These are phyloP conservation scores for Ephydatia muelleri DNA, from an alignment of 37 sponge, comb jelly and placozoan species.

Conservation along the genomic window DNA sequence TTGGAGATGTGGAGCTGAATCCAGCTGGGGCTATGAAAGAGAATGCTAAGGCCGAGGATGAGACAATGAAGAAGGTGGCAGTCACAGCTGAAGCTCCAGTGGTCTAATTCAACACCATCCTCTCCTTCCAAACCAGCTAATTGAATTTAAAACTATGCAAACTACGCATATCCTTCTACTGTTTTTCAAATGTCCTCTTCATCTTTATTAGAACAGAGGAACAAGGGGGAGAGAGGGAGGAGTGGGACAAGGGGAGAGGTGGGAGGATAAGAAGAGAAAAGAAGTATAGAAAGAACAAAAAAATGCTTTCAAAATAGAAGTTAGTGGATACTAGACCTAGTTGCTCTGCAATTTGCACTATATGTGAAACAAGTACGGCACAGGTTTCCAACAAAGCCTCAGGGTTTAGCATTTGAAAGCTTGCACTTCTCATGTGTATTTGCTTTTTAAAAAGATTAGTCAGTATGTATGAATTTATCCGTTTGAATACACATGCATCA, in stretches of 20 bases:
- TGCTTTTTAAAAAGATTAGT: too few relatives aligned
- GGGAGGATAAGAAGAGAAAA: not conserved
- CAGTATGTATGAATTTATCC: too few relatives aligned
- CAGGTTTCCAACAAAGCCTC: too few relatives aligned
- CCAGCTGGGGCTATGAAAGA: constrained; percentile 9
- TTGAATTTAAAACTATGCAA: not conserved
- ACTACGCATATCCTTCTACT: too few relatives aligned
- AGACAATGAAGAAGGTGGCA: not conserved
- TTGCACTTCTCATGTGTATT: too few relatives aligned
- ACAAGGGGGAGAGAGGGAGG: not conserved
- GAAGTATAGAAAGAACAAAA: too few relatives aligned
- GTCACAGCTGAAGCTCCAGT: not conserved
- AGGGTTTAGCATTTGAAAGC: too few relatives aligned
- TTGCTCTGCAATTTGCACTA: too few relatives aligned
- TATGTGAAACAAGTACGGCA: too few relatives aligned
- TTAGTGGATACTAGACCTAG: too few relatives aligned
- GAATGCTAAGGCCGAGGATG: not conserved
- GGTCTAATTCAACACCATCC: not conserved
- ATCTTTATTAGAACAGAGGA: not conserved
- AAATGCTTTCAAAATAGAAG: too few relatives aligned
- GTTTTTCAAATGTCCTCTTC: not conserved
- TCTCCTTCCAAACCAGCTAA: not conserved
- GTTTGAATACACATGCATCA: too few relatives aligned
- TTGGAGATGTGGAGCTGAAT: constrained; percentile 66
- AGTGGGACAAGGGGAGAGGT: not conserved